Evolutionary conservation across 2,797 vertebrate genomes (phyloP).

Genomic region (Eleutherodactylus coqui): DNA sequence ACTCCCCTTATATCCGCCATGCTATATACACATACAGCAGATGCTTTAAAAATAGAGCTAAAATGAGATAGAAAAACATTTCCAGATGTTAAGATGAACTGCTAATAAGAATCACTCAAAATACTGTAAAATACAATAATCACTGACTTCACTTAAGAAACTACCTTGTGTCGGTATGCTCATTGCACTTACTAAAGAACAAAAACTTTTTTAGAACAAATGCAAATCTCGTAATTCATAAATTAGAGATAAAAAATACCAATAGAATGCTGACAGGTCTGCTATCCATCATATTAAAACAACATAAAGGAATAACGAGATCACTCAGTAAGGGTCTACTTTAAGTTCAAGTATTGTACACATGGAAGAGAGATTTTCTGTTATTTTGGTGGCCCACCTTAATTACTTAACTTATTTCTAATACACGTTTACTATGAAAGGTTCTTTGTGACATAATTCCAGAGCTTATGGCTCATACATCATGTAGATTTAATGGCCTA

Average conservation of each 20-base stretch:
- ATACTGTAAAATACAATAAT: neutral
- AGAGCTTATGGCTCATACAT: constrained; percentile 3
- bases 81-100: constrained; percentile 7
- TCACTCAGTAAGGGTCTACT: constrained; percentile 24
- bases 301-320: constrained; percentile 35
- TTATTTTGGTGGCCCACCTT: neutral
- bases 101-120: neutral
- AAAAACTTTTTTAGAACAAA: neutral
- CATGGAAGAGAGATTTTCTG: constrained; percentile 14
- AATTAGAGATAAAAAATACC: neutral
- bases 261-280: neutral
- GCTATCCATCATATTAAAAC: constrained; percentile 29
- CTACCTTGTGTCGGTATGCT: neutral
- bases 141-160: neutral
- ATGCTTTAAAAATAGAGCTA: constrained; percentile 96
- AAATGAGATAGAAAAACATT: constrained; percentile 55
- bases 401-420: neutral
- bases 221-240: constrained; percentile 1
- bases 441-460: constrained; percentile 24
- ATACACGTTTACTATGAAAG: neutral
- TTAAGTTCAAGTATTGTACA: constrained; percentile 11
- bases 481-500: neutral
- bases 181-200: neutral
- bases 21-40: constrained; percentile 95
- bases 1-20: constrained; percentile 94